These are phyloP conservation scores for Vulpes vulpes DNA, from an alignment of 2,113 vertebrate species.

Conservation along the genomic window DNA sequence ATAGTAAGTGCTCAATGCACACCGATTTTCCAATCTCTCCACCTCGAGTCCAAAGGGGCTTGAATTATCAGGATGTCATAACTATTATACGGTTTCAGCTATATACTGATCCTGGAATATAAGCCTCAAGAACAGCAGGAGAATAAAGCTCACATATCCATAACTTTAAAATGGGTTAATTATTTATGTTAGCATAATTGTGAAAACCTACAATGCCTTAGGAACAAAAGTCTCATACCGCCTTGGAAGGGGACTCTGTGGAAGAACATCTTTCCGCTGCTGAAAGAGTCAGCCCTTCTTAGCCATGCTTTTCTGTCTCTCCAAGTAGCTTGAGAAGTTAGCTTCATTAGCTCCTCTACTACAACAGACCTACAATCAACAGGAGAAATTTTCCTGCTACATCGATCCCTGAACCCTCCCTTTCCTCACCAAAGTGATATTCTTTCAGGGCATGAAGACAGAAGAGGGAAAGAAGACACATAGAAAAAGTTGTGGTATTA, in stretches of 20 bases:
- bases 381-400: background rate
- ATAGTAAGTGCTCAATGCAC: background rate
- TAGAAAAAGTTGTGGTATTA: background rate
- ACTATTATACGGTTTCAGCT: background rate
- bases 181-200: background rate
- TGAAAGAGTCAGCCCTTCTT: background rate
- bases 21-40: background rate
- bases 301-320: slow-evolving; percentile 1
- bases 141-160: slow-evolving; percentile 10
- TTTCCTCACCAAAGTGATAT: background rate
- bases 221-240: background rate
- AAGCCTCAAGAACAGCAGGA: background rate
- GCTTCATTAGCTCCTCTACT: background rate
- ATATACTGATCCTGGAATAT: background rate
- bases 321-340: background rate
- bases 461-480: background rate
- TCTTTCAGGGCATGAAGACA: too few relatives aligned
- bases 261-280: background rate
- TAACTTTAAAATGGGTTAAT: background rate
- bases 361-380: background rate
- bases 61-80: background rate
- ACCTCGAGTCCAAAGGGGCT: background rate
- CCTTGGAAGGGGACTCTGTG: background rate
- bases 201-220: background rate
- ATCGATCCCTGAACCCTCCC: background rate